A percentile compares a stretch with the other conserved stretches of the same genome.
Evolutionary conservation across 2,113 vertebrate species (phyloP).

Genomic region (Microtus ochrogaster): DNA sequence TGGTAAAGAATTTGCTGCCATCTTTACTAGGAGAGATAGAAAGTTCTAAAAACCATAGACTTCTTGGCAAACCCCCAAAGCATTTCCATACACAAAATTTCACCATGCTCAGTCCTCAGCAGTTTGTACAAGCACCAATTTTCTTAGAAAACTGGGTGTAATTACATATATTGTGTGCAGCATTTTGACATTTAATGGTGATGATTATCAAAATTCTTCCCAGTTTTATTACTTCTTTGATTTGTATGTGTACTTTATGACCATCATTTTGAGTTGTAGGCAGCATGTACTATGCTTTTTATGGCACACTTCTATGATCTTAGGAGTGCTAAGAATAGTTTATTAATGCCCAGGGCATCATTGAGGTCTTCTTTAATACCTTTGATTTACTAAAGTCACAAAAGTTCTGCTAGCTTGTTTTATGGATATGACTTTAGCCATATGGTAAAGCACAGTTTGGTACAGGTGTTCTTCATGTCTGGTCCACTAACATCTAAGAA

Average conservation of each 20-base stretch:
- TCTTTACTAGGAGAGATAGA: background rate
- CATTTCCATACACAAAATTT: background rate
- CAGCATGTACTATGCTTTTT: slow-evolving; percentile 75
- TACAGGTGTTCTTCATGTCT: slow-evolving; percentile 79
- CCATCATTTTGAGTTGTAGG: slow-evolving; percentile 66
- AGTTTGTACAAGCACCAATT: background rate
- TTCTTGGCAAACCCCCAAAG: background rate
- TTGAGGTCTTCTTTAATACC: slow-evolving; percentile 70
- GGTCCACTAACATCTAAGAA: slow-evolving; percentile 69
- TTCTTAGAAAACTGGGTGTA: background rate
- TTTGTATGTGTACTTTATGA: slow-evolving; percentile 68
- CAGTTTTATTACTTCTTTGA: slow-evolving; percentile 65
- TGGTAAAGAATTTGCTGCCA: background rate
- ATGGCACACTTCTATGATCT: slow-evolving; percentile 77
- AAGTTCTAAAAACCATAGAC: background rate
- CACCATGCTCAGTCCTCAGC: background rate
- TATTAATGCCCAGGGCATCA: slow-evolving; percentile 79
- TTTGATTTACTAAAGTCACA: slow-evolving; percentile 80
- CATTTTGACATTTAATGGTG: slow-evolving; percentile 71
- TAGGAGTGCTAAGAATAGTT: slow-evolving; percentile 78
- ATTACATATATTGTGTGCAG: background rate
- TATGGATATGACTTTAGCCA: slow-evolving; percentile 64
- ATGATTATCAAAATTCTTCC: slow-evolving; percentile 72
- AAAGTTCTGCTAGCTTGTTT: slow-evolving; percentile 71
- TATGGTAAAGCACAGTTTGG: slow-evolving; percentile 60